phyloP scores from a whole-genome alignment of 2,797 vertebrate species.

The Chaetodon trifasciatus region DNA sequence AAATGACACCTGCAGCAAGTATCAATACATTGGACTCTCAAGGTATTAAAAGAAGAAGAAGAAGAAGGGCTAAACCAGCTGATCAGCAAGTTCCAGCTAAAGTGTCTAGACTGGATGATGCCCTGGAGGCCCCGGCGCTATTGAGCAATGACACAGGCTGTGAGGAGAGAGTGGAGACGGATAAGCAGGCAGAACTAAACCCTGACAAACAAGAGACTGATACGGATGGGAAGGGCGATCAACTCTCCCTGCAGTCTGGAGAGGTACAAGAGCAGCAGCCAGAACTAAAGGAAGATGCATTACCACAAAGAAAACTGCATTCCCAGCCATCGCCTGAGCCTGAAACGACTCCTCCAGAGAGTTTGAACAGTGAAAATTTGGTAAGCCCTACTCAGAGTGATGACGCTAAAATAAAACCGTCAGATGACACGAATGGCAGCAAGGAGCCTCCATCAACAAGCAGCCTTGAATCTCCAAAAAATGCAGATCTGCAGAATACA shows the following conservation, averaged over 20 bases:
- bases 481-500: not conserved
- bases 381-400: conserved; percentile 3
- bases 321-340: conserved; percentile 25
- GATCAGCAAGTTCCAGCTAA: conserved; percentile 61
- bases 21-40: not conserved
- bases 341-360: conserved; percentile 16
- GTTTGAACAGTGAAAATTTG: conserved; percentile 4
- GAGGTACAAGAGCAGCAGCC: conserved; percentile 4
- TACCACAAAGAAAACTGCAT: conserved; percentile 7
- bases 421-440: not conserved
- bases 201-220: conserved; percentile 20
- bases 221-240: not conserved
- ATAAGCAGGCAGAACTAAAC: conserved; percentile 25
- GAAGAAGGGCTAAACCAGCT: conserved; percentile 14
- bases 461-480: conserved; percentile 8
- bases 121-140: conserved; percentile 17
- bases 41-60: conserved; percentile 48
- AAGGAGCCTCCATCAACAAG: conserved; percentile 25
- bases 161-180: conserved; percentile 9
- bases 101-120: conserved; percentile 51
- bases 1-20: not conserved
- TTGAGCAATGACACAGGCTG: conserved; percentile 17
- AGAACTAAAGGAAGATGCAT: conserved; percentile 15
- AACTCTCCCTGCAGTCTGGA: not conserved
- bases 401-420: conserved; percentile 9